Base-by-base conservation (phyloP, 2,797 vertebrate genomes). In the Periophthalmus magnuspinnatus region DNA sequence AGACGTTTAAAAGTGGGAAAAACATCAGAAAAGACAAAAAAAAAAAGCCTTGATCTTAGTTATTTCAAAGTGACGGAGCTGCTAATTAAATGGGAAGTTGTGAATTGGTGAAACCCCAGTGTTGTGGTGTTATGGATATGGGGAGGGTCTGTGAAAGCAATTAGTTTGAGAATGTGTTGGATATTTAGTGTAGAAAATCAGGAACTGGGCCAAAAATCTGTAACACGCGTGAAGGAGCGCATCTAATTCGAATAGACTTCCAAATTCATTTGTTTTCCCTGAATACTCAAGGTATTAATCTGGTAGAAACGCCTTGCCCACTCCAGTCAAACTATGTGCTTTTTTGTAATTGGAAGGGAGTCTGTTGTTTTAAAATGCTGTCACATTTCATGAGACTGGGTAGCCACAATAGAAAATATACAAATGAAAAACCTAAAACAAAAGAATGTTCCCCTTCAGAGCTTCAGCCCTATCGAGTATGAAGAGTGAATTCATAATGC, bases 1-100 rank as follows among this genome's bases (percentile, higher is more conserved):
- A 54, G 64, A 33, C 17, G 10, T 50, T 65, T 50, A 65, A 65
- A 65, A 32, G 47, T 19, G 63, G 50, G 1, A 47, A 63, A 63
- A 63, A 63, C 21, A 63, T 36, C 58, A 19, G 38, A 47, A 45
- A 45, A 47, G 14, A 4, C 47, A 65, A 10, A 24, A 41, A 62
- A 63, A n/a, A n/a, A n/a, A n/a, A 22, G 14, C 45, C 33, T 6
- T 50, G 61, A 56, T 56, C 54, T 63, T 38, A 5, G 61, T 63
- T 24, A 47, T 63, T 13, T 22, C n/a, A 45, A 22, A 16, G 21
- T 5, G 22, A 63, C 5, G 61, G 21, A 45, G 61, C 13, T 28
- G 22, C 38, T 47, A 63, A 63, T 63, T 63, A 24, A 63, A 47
- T 6, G 14, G 61, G 38, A 63, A 17, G 61, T 19, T 47, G 38